phyloP scores from a whole-genome alignment of 2,113 vertebrate genomes.

The Solea solea region DNA sequence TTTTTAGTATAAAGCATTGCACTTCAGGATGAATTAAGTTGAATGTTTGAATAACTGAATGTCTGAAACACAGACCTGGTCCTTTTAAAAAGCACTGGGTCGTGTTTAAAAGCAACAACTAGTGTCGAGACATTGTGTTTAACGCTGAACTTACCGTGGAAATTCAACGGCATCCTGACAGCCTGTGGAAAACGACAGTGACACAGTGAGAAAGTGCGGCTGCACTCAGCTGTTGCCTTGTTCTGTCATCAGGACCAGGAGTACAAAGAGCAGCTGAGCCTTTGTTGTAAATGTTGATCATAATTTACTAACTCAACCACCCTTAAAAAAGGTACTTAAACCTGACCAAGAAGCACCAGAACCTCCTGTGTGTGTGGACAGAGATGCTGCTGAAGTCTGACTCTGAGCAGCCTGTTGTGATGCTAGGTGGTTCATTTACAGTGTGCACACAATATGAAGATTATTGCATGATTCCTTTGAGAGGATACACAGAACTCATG shows the following conservation, averaged over 20 bases:
- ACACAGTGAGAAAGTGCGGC: neutral
- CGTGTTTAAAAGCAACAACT: too few species aligned
- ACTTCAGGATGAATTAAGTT: too few species aligned
- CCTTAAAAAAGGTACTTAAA: neutral
- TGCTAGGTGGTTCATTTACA: too few species aligned
- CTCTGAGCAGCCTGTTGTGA: too few species aligned
- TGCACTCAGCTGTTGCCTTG: neutral
- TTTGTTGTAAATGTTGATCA: neutral
- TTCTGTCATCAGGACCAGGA: neutral
- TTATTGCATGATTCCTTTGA: too few species aligned
- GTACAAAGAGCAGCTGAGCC: neutral
- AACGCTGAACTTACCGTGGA: conserved; percentile 57
- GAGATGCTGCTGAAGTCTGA: neutral
- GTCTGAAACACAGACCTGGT: too few species aligned
- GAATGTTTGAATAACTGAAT: too few species aligned
- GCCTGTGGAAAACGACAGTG: neutral
- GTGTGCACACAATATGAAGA: too few species aligned
- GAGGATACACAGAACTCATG: too few species aligned
- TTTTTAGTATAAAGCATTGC: too few species aligned
- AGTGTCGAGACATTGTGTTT: too few species aligned
- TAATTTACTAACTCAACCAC: neutral
- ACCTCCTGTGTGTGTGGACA: neutral
- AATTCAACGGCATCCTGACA: conserved; percentile 36
- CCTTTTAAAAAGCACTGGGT: too few species aligned
- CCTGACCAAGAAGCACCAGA: neutral